These are phyloP conservation scores for Platygyra sinensis DNA, from an alignment of 64 coral and sea anemone species.

Conservation along the genomic window DNA sequence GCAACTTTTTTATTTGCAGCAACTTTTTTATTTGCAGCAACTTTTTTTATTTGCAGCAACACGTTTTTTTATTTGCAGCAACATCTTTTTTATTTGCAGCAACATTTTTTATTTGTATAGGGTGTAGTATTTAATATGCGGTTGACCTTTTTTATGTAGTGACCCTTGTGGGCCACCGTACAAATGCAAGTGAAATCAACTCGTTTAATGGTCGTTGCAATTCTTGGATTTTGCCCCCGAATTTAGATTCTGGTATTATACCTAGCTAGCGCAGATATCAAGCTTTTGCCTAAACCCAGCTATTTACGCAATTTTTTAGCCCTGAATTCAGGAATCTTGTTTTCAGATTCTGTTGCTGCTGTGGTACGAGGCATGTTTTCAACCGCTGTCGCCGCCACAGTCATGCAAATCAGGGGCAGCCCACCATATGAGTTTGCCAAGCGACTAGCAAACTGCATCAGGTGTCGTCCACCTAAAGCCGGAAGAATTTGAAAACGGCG, in stretches of 20 bases:
- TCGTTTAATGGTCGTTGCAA: conserved; percentile 15
- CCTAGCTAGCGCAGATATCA: neutral
- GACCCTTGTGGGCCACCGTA: no score
- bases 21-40: no score
- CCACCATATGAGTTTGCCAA: neutral
- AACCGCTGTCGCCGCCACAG: neutral
- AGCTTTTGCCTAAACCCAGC: neutral
- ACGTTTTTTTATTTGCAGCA: no score
- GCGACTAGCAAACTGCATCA: no score
- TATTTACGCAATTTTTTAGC: neutral
- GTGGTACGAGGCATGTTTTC: neutral
- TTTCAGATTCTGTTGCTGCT: neutral
- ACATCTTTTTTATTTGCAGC: no score
- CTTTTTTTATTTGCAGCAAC: no score
- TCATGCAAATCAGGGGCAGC: neutral
- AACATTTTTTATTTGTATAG: no score
- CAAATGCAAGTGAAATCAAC: conserved; percentile 25
- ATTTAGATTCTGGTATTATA: neutral
- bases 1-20: no score
- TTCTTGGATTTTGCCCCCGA: neutral
- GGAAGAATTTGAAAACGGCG: no score
- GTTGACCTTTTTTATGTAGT: no score
- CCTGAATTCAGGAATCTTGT: neutral
- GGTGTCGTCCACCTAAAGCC: no score
- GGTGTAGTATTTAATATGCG: no score